Percentiles rank a stretch among this genome's conserved stretches.
These are phyloP conservation scores for Mustela nigripes DNA, from an alignment of 2,113 vertebrate genomes.

Conservation along the genomic window DNA sequence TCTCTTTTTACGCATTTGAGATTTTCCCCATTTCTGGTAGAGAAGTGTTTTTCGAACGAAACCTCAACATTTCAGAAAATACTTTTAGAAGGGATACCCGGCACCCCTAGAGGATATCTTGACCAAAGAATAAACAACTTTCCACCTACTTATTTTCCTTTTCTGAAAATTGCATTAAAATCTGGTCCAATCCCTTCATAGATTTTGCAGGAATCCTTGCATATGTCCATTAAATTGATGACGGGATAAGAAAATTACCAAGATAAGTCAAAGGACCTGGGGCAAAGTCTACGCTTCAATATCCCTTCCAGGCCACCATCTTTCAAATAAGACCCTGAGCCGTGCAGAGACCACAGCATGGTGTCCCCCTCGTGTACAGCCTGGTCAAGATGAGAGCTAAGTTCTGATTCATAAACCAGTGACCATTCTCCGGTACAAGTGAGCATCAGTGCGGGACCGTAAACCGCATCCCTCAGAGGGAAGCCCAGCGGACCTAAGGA, in stretches of 20 bases:
- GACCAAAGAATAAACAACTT: not conserved
- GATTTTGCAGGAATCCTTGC: not conserved
- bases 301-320: not conserved
- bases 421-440: not conserved
- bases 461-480: not conserved
- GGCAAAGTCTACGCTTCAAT: not conserved
- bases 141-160: not conserved
- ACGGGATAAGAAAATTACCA: slow-evolving; percentile 4
- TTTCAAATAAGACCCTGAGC: not conserved
- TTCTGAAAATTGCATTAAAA: slow-evolving; percentile 15
- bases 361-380: not conserved
- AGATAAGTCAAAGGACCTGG: not conserved
- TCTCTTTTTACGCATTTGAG: not conserved
- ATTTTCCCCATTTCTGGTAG: not conserved
- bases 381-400: not conserved
- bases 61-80: not conserved
- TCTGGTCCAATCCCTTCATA: not conserved
- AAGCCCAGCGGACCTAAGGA: not conserved
- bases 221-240: not conserved
- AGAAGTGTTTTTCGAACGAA: not conserved
- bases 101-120: not conserved
- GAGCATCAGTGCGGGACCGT: too few species aligned
- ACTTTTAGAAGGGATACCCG: not conserved
- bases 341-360: not conserved
- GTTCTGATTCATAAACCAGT: not conserved